Conservation (phyloP, 2,797 vertebrate genomes). For the Crocidura indochinensis region DNA sequence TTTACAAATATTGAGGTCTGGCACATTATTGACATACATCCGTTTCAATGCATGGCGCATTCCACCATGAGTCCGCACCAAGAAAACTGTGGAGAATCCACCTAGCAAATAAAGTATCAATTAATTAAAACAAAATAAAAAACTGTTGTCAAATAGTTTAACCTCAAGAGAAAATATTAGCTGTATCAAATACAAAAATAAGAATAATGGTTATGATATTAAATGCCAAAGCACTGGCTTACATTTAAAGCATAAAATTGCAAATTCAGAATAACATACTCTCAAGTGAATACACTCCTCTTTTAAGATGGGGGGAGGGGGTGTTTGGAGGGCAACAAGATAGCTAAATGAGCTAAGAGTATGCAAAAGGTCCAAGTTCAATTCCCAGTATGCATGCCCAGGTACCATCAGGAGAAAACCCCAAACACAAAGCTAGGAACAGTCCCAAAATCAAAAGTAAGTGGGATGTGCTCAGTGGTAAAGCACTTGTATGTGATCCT, state of each 20-base stretch:
- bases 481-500: no score
- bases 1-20: conserved; percentile 97
- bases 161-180: conserved; percentile 35
- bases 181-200: conserved; percentile 46
- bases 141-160: conserved; percentile 43
- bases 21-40: conserved; percentile 97
- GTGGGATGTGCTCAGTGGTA: no score
- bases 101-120: conserved; percentile 88
- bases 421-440: no score
- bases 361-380: no score
- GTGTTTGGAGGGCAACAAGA: no score
- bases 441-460: no score
- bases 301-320: background rate
- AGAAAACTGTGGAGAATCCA: conserved; percentile 98
- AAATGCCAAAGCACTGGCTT: background rate
- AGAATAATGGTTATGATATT: background rate
- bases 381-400: no score
- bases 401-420: no score
- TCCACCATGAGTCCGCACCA: conserved; percentile 95
- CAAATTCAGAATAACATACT: background rate
- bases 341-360: no score
- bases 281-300: conserved; percentile 35
- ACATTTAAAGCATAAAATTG: background rate
- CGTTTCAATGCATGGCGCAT: conserved; percentile 96
- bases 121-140: conserved; percentile 54